Base-by-base conservation (phyloP, 1,140 invertebrate genomes). In the Mamestra configurata region DNA sequence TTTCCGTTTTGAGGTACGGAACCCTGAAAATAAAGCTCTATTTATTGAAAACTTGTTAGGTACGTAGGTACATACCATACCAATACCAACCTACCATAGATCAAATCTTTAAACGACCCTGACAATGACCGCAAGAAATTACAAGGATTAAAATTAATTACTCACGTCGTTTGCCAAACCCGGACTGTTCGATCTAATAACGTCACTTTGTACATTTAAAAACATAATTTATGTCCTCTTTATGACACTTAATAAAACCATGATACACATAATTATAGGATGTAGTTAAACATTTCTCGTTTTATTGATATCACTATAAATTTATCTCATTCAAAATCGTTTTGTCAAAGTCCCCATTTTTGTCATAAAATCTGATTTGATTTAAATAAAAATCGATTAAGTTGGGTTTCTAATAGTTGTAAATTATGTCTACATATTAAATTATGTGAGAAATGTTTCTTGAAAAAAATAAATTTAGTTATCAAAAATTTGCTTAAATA, bases 361-460 rank as follows among this genome's bases (percentile, higher is more conserved):
- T 70, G 66, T 49, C 66, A 49, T 49, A 70, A 70, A 70, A 70
- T 37, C n/a, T n/a, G 20, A 18, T 46, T 70, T n/a, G 20, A 27
- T 15, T 61, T 35, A 35, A 18, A 35, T 27, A 27, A 24, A 35
- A 31, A 61, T 37, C 27, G 27, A 57, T 61, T 61, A 18, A 37
- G 20, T 18, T 68, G n/a, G 40, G 27, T 27, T 24, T 6, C 15
- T 10, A 27, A 24, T 3, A n/a, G 8, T 15, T 8, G 15, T 61
- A 37, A 61, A 24, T 55, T 20, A 22, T 22, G 22, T n/a, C 27
- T n/a, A 35, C 4, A 61, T 2, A 61, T 18, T 61, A 61, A 61
- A 61, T 61, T 61, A 37, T 61, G 31, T 61, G 15, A 35, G 31
- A 61, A 61, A 20, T 55, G 3, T 55, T 22, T 55, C 15, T 22